A percentile compares a stretch with the other conserved stretches of the same genome.
phyloP scores from a whole-genome alignment of 2,113 vertebrate genomes.

The Phyllostomus discolor region DNA sequence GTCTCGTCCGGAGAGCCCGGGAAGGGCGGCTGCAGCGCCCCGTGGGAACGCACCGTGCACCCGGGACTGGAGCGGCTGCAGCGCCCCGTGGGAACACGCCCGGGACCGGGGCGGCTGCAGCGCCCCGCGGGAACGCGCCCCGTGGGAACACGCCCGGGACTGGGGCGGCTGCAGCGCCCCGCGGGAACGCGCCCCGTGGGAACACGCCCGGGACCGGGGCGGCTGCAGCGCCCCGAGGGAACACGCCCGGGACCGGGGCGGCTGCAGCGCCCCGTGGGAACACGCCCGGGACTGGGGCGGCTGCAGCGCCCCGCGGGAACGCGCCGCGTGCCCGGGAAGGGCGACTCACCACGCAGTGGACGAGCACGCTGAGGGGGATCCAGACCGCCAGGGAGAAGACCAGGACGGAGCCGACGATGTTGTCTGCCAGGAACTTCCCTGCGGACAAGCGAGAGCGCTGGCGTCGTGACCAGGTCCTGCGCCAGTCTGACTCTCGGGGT shows the following conservation, averaged over 20 bases:
- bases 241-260: no score
- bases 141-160: neutral
- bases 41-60: no score
- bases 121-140: no score
- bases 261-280: no score
- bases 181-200: no score
- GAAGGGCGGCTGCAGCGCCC: no score
- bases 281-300: no score
- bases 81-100: no score
- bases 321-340: neutral
- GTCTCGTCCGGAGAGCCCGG: neutral
- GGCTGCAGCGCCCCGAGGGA: no score
- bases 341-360: conserved; percentile 96
- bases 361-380: conserved; percentile 98
- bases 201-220: neutral
- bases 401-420: conserved; percentile 98
- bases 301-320: no score
- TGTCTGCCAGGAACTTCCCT: conserved; percentile 98
- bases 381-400: conserved; percentile 97
- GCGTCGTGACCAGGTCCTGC: rapidly evolving
- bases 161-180: no score
- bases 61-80: neutral
- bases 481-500: neutral
- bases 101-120: no score
- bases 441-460: conserved; percentile 29